Evolutionary conservation across 1,140 invertebrate genomes (phyloP), one percentile per base, ranked within the genome.

Genomic region (Geopemphigus sp.): DNA sequence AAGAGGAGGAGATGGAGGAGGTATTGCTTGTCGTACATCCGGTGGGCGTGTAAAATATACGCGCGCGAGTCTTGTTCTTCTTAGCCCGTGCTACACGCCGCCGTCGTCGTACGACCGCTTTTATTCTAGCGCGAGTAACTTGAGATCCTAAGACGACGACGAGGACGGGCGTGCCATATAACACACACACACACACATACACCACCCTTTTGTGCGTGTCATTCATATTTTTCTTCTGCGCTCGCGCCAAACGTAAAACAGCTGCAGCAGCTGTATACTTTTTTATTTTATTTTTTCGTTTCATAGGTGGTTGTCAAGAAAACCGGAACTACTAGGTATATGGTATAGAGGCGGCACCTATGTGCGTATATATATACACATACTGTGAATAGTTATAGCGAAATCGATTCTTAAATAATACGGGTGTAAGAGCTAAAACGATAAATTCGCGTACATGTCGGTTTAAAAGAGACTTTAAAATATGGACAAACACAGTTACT

Each of bases 11-110:
- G 66, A 14, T 50, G 68, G 47, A 72, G 68, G 68, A 29, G 47
- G 47, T 72, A 72, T 72, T 72, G 68, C 68, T 72, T 54, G 68
- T 54, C 22, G 68, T 54, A 72, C 47, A 72, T 72, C 68, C 68
- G 68, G 68, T 72, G 68, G 68, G 68, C 68, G 68, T 29, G 50
- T 54, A 72, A 54, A 61, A 39, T 8, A 39, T 39, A 39, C 3
- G 32, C 39, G 53, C 50, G 50, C 50, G 24, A 29, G 47, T 54
- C 47, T 50, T 53, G 68, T 72, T 72, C 68, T 72, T 72, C 68
- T 72, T 72, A 72, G 68, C 47, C 68, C 68, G 68, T 72, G 68
- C 68, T 72, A 72, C 26, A 24, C 68, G 10, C 32, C 32, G 32
- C 32, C 32, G 32, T 4, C 32, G 32, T 39, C 32, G 32, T 39